Conservation (phyloP, 2,113 vertebrate genomes). For the Toxotes jaculatrix region DNA sequence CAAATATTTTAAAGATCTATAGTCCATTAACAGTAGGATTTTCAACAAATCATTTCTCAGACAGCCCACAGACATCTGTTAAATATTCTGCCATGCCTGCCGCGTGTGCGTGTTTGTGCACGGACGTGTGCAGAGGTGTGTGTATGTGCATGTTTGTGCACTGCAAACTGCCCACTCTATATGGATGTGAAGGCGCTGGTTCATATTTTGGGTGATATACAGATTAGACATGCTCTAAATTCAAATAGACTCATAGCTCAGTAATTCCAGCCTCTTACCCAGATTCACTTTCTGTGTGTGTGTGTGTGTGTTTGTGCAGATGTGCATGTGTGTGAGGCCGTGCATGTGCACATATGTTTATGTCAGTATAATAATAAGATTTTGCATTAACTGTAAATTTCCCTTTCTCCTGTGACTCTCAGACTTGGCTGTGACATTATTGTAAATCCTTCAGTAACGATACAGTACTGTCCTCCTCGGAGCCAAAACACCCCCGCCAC, state of each 20-base stretch:
- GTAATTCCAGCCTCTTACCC: constrained; percentile 34
- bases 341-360: constrained; percentile 34
- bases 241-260: constrained; percentile 52
- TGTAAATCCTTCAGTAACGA: constrained; percentile 57
- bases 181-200: constrained; percentile 19
- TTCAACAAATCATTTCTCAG: constrained; percentile 50
- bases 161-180: constrained; percentile 43
- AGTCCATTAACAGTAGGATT: constrained; percentile 49
- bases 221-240: constrained; percentile 69
- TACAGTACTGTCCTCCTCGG: constrained; percentile 20
- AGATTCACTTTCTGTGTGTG: constrained; percentile 8
- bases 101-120: constrained; percentile 12
- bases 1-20: constrained; percentile 58
- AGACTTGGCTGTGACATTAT: constrained; percentile 55
- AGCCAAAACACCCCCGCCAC: constrained; percentile 39
- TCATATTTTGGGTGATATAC: constrained; percentile 56
- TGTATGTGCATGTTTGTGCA: constrained; percentile 12
- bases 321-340: not conserved
- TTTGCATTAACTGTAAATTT: constrained; percentile 53
- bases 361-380: constrained; percentile 47
- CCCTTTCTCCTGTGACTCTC: constrained; percentile 13
- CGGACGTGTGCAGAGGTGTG: not conserved
- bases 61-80: constrained; percentile 46
- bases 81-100: constrained; percentile 12
- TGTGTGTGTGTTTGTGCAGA: not conserved